A percentile compares a stretch with the other conserved stretches of the same genome.
Conservation (phyloP, 2,888 invertebrate species). For the Arrhopalites spinosus region DNA sequence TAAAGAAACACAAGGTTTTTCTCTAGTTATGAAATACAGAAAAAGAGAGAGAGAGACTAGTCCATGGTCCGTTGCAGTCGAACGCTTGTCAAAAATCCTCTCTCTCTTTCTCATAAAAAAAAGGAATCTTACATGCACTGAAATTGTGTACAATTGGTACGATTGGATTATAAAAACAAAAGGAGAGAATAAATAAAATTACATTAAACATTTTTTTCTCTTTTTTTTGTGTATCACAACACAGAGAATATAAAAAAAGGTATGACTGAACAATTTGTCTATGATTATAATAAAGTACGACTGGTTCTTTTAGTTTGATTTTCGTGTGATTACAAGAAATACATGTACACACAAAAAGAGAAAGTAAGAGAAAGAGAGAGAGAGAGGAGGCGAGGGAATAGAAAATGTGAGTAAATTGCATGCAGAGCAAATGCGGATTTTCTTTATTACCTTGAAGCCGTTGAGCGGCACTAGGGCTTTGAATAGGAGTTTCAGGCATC, state of each 20-base stretch:
- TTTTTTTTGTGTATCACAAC: not conserved
- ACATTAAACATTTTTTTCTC: too few relatives aligned
- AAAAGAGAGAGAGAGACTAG: too few relatives aligned
- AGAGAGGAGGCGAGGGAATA: not conserved
- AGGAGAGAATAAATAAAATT: too few relatives aligned
- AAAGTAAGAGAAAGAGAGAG: constrained; percentile 1
- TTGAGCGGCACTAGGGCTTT: constrained; percentile 38
- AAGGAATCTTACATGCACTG: too few relatives aligned
- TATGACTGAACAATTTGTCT: not conserved
- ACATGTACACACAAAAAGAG: not conserved
- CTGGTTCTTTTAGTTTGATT: not conserved
- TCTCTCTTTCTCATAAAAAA: too few relatives aligned
- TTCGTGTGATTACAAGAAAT: not conserved
- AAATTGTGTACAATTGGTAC: too few relatives aligned
- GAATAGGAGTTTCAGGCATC: constrained; percentile 38
- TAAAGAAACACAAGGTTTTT: too few relatives aligned
- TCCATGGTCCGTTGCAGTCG: too few relatives aligned
- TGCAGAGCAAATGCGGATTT: constrained; percentile 38
- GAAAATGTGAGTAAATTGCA: constrained; percentile 28
- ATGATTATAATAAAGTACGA: not conserved
- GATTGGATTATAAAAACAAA: too few relatives aligned
- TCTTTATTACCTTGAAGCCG: constrained; percentile 39
- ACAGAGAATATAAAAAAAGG: not conserved
- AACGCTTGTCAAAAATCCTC: too few relatives aligned
- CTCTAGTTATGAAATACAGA: too few relatives aligned